A percentile compares a stretch with the other conserved stretches of the same genome.
Evolutionary conservation across 2,113 vertebrate genomes (phyloP).

Genomic region (Syngnathus floridae): DNA sequence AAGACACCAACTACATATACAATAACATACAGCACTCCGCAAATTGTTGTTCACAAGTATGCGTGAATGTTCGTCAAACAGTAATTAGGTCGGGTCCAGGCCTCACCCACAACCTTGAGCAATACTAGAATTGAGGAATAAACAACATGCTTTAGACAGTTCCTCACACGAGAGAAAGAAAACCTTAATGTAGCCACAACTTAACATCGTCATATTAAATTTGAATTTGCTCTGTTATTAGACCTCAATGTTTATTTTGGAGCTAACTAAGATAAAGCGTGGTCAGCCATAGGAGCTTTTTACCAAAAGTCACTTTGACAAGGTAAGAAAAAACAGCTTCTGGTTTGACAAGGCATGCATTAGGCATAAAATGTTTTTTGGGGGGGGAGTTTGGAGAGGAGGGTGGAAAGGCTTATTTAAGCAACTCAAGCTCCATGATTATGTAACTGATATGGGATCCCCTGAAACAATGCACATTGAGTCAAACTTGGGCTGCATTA

Average conservation of each 20-base stretch:
- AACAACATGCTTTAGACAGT: too few relatives aligned
- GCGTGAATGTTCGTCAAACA: neutral
- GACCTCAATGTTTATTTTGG: neutral
- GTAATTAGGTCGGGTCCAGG: neutral
- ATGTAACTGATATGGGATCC: constrained; percentile 55
- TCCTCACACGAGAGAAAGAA: neutral
- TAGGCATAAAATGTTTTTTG: neutral
- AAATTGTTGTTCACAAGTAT: neutral
- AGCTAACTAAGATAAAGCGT: constrained; percentile 17
- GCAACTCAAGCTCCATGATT: constrained; percentile 54
- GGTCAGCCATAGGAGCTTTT: constrained; percentile 13
- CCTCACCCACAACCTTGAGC: neutral
- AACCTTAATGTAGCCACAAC: neutral
- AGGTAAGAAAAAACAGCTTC: constrained; percentile 1
- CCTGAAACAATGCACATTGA: constrained; percentile 42
- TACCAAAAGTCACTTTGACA: constrained; percentile 15
- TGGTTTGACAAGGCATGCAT: neutral
- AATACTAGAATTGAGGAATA: too few relatives aligned
- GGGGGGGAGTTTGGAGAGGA: constrained; percentile 28
- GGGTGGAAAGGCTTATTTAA: constrained; percentile 46
- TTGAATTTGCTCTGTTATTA: neutral
- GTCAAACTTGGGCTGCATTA: constrained; percentile 48
- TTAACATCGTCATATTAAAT: constrained; percentile 6
- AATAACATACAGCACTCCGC: neutral
- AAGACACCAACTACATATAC: constrained; percentile 5